Conservation (phyloP, 2,113 vertebrate species). For the Phasianus colchicus region DNA sequence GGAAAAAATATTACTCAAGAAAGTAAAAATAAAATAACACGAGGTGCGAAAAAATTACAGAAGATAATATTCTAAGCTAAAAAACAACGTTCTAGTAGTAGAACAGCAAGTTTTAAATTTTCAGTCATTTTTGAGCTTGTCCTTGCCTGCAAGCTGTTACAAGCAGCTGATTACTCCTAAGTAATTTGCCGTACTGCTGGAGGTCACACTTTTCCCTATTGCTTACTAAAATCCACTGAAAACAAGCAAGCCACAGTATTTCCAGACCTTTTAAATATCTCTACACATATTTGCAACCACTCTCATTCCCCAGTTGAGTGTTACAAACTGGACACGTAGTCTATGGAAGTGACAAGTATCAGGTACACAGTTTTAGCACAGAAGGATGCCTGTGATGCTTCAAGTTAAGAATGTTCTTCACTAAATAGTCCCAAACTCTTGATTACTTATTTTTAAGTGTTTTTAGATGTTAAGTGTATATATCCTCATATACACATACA, state of each 20-base stretch:
- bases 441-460: not conserved
- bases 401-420: not conserved
- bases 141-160: not conserved
- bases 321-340: not conserved
- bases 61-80: not conserved
- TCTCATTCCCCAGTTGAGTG: not conserved
- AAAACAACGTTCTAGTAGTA: not conserved
- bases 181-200: not conserved
- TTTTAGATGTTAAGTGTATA: not conserved
- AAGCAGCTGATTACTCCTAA: not conserved
- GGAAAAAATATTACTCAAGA: not conserved
- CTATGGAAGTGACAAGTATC: not conserved
- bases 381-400: not conserved
- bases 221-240: not conserved
- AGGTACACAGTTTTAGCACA: not conserved
- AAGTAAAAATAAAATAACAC: not conserved
- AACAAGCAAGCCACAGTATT: not conserved
- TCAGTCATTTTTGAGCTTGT: not conserved
- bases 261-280: not conserved
- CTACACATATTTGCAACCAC: not conserved
- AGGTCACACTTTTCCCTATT: not conserved
- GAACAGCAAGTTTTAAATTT: conserved; percentile 13
- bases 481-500: no score
- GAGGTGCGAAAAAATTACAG: not conserved
- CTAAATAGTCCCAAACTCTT: not conserved